These are phyloP conservation scores for Teleogryllus occipitalis DNA, from an alignment of 1,140 invertebrate species.

Conservation along the genomic window DNA sequence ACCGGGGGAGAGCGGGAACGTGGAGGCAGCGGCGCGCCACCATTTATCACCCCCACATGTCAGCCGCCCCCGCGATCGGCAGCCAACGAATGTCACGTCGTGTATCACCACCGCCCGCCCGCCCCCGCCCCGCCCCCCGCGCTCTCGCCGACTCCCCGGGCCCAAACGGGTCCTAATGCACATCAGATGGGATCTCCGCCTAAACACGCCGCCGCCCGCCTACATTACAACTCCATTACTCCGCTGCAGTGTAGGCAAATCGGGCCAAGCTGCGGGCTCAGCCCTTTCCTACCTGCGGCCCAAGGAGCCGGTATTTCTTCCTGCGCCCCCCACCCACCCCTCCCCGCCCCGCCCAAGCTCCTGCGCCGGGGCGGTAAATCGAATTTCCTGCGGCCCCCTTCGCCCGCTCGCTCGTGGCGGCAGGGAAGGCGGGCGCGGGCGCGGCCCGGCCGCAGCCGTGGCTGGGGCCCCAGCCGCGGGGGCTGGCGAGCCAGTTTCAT, in stretches of 20 bases:
- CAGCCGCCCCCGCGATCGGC: neutral
- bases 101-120: neutral
- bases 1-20: constrained; percentile 1
- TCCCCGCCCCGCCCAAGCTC: neutral
- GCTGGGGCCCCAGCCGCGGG: no score
- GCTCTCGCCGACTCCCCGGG: no score
- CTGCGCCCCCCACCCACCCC: neutral
- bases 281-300: neutral
- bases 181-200: neutral
- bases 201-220: neutral
- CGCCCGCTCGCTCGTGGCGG: neutral
- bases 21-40: constrained; percentile 10
- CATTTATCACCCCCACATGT: constrained; percentile 3
- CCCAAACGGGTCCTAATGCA: neutral
- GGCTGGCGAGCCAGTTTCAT: neutral
- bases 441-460: no score
- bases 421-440: no score
- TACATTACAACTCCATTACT: neutral
- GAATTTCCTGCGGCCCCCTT: neutral
- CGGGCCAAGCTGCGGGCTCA: neutral
- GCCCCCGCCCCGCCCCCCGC: no score
- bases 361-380: neutral
- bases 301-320: neutral
- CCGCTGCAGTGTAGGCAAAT: neutral
- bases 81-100: constrained; percentile 3